Conservation (phyloP, 2,113 vertebrate species). For the Trochalopteron elliotii region DNA sequence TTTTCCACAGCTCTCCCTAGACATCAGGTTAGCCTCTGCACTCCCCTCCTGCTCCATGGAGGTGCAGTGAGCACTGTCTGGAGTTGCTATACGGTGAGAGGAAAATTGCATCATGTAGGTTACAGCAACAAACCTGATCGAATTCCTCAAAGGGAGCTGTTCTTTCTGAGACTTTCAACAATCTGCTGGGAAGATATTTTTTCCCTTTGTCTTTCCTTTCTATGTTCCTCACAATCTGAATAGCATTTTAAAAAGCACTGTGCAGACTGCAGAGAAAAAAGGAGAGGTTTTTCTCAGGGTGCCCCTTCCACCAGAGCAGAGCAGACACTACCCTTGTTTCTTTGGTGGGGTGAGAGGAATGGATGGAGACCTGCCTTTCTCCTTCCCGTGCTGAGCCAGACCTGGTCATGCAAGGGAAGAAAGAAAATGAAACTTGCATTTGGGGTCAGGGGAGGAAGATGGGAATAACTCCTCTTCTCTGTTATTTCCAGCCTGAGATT, state of each 20-base stretch:
- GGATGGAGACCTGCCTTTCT: not conserved
- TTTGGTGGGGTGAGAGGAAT: fast-evolving
- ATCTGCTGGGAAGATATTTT: not conserved
- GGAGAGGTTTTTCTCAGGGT: not conserved
- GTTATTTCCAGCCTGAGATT: not conserved
- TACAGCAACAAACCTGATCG: not conserved
- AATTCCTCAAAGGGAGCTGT: not conserved
- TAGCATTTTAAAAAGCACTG: not conserved
- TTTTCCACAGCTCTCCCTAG: not conserved
- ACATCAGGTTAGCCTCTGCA: not conserved
- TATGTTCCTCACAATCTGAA: not conserved
- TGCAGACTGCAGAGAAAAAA: not conserved
- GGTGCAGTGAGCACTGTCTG: not conserved
- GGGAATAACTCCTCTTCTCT: not conserved
- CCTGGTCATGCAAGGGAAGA: not conserved
- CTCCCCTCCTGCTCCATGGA: not conserved
- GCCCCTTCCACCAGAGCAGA: not conserved
- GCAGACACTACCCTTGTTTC: not conserved
- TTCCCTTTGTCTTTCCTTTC: not conserved
- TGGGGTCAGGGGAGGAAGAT: not conserved
- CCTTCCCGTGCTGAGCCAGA: fast-evolving
- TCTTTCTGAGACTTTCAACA: not conserved
- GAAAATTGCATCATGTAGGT: not conserved
- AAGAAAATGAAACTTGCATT: not conserved
- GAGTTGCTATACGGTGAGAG: not conserved